phyloP scores from a whole-genome alignment of 92 coral and sea anemone species.

The Scolanthus callimorphus region DNA sequence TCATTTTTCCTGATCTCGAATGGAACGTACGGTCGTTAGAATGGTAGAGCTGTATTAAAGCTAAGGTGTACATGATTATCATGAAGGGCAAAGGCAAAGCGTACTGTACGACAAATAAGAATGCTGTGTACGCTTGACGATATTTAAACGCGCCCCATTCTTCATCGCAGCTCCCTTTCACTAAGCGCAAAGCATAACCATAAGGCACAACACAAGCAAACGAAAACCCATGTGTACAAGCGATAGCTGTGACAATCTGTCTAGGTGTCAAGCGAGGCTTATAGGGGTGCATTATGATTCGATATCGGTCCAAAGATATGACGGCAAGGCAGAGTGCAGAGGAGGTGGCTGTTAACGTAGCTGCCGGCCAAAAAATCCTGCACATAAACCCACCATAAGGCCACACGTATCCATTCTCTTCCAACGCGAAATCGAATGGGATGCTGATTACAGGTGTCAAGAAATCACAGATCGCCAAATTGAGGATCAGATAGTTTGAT shows the following conservation, averaged over 20 bases:
- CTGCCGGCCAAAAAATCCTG: slow-evolving; percentile 72
- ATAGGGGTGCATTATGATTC: slow-evolving; percentile 88
- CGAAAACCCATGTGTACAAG: slow-evolving; percentile 40
- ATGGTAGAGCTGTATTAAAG: slow-evolving; percentile 51
- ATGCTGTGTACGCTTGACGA: slow-evolving; percentile 65
- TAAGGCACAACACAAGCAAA: slow-evolving; percentile 62
- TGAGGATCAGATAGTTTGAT: slow-evolving; percentile 75
- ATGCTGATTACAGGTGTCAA: slow-evolving; percentile 81
- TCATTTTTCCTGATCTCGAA: slow-evolving; percentile 14
- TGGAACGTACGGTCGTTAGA: slow-evolving; percentile 26
- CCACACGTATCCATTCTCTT: slow-evolving; percentile 66
- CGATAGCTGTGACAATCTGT: slow-evolving; percentile 51
- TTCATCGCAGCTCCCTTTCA: slow-evolving; percentile 50
- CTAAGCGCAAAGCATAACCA: slow-evolving; percentile 43
- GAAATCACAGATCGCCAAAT: slow-evolving; percentile 89
- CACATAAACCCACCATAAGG: slow-evolving; percentile 75
- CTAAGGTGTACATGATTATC: slow-evolving; percentile 70
- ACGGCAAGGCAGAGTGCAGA: slow-evolving; percentile 82
- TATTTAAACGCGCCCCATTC: slow-evolving; percentile 74
- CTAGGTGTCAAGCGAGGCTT: slow-evolving; percentile 58
- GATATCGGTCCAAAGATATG: slow-evolving; percentile 86
- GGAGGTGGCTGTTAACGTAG: slow-evolving; percentile 72
- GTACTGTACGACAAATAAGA: slow-evolving; percentile 71
- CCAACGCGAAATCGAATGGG: slow-evolving; percentile 87
- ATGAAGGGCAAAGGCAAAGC: slow-evolving; percentile 69